Evolutionary conservation across 2,888 invertebrate species (phyloP).

Genomic region (Acleris emargana): DNA sequence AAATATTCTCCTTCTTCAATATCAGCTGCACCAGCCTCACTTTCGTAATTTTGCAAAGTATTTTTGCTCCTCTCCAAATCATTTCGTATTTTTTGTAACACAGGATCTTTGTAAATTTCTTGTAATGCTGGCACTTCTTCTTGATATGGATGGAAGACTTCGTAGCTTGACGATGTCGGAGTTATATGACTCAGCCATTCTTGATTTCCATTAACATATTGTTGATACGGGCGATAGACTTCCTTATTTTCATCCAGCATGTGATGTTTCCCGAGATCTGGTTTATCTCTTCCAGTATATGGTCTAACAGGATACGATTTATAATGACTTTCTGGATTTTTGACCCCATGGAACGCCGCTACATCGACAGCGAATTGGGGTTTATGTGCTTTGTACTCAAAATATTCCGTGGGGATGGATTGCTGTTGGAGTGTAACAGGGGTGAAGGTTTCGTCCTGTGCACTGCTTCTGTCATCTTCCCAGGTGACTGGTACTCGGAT

Average conservation of each 20-base stretch:
- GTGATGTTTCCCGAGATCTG: constrained; percentile 64
- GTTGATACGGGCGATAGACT: constrained; percentile 58
- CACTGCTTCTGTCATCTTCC: constrained; percentile 63
- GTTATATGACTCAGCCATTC: constrained; percentile 45
- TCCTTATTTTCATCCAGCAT: constrained; percentile 54
- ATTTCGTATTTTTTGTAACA: constrained; percentile 62
- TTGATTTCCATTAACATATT: constrained; percentile 54
- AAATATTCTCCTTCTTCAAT: constrained; percentile 67
- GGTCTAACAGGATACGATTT: constrained; percentile 66
- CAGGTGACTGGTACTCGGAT: constrained; percentile 71
- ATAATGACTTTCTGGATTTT: constrained; percentile 65
- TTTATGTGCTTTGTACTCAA: constrained; percentile 70
- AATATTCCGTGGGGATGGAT: constrained; percentile 64
- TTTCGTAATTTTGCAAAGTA: constrained; percentile 65
- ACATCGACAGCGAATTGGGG: constrained; percentile 71
- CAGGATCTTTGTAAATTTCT: constrained; percentile 67
- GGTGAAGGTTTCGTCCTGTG: constrained; percentile 48
- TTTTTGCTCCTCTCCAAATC: constrained; percentile 62
- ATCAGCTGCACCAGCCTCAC: constrained; percentile 62
- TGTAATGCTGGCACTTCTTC: constrained; percentile 68
- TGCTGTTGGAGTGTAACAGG: constrained; percentile 40
- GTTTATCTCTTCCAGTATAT: constrained; percentile 56
- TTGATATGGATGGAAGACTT: constrained; percentile 75
- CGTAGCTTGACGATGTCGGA: constrained; percentile 63
- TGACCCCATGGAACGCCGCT: constrained; percentile 69